Conservation (phyloP, 2,113 vertebrate species). For the Coreoperca whiteheadi region DNA sequence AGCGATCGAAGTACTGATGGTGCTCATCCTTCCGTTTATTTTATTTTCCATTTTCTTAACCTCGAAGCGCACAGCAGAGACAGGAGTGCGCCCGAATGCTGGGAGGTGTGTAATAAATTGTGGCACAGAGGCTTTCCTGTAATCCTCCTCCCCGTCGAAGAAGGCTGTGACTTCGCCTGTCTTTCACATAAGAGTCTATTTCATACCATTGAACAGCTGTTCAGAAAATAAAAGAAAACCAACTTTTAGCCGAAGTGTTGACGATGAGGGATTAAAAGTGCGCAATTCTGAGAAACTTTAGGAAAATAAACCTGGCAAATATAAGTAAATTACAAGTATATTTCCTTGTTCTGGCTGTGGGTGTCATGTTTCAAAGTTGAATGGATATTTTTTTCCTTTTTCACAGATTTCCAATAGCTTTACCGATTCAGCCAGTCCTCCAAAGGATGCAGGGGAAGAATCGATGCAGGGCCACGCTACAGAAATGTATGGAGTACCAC, state of each 20-base stretch:
- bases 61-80: constrained; percentile 2
- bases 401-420: constrained; percentile 3
- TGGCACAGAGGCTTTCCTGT: constrained; percentile 42
- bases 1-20: constrained; percentile 26
- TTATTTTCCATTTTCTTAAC: constrained; percentile 55
- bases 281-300: neutral
- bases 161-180: constrained; percentile 41
- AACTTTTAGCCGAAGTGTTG: neutral
- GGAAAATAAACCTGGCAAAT: neutral
- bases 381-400: neutral
- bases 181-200: constrained; percentile 3
- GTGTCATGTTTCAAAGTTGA: constrained; percentile 35
- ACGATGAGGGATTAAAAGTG: neutral
- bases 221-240: neutral
- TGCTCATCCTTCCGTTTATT: constrained; percentile 55
- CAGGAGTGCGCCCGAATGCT: constrained; percentile 29
- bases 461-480: neutral
- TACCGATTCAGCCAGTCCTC: neutral
- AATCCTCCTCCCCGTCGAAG: constrained; percentile 67
- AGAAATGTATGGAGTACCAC: neutral
- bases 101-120: constrained; percentile 13
- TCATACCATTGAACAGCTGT: neutral
- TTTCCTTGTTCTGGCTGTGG: neutral
- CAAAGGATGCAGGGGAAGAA: neutral
- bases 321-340: neutral